These are phyloP conservation scores for Fragum whitleyi DNA, from an alignment of 2,888 invertebrate genomes.

Conservation along the genomic window DNA sequence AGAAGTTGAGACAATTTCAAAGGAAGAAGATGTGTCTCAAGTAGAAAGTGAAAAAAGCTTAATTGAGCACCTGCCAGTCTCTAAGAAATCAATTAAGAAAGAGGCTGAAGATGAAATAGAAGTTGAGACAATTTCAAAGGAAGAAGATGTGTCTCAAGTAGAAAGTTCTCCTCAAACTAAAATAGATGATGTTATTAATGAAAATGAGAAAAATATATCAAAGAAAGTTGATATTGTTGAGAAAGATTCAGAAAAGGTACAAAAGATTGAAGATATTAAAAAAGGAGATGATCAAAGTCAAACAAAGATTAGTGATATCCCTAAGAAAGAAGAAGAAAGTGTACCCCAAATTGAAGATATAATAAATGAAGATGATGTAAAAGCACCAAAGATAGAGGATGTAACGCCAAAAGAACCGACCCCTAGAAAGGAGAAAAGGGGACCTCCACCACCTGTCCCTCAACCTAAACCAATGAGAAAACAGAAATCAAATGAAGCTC, in stretches of 20 bases:
- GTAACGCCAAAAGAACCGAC: not conserved
- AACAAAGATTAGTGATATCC: not conserved
- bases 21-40: not conserved
- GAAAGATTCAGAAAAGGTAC: not conserved
- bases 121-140: not conserved
- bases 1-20: not conserved
- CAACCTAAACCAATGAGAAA: not conserved
- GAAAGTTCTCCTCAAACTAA: not conserved
- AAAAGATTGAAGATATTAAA: constrained; percentile 25
- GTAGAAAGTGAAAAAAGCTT: not conserved
- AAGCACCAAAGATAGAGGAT: not conserved
- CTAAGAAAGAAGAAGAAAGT: constrained; percentile 18
- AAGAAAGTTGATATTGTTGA: not conserved
- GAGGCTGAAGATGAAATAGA: constrained; percentile 7
- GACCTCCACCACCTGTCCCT: not conserved
- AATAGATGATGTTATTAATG: not conserved
- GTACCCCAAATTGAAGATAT: constrained; percentile 19
- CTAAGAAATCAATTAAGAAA: constrained; percentile 11
- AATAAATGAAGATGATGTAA: not conserved
- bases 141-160: not conserved
- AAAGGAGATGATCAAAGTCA: not conserved
- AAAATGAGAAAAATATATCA: not conserved
- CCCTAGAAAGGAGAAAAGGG: not conserved
- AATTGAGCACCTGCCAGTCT: not conserved
- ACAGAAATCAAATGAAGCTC: not conserved